These are phyloP conservation scores for Spisula solida DNA, from an alignment of 2,888 invertebrate genomes.

Conservation along the genomic window DNA sequence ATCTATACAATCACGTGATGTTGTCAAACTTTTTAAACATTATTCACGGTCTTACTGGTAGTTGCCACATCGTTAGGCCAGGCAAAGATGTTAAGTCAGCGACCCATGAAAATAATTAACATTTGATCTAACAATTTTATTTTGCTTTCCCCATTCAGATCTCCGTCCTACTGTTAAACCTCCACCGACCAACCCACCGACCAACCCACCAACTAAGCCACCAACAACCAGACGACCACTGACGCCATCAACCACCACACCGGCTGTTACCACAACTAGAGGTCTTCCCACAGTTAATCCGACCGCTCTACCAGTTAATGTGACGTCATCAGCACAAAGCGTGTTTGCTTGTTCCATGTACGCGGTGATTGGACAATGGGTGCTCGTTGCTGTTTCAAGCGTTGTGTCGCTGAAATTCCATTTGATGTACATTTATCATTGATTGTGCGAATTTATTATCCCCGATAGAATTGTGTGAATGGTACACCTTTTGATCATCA, in stretches of 20 bases:
- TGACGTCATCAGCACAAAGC: conserved; percentile 29
- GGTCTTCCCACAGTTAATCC: conserved; percentile 44
- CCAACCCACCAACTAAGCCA: background rate
- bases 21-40: no score
- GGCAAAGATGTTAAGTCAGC: no score
- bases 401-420: background rate
- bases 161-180: background rate
- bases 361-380: background rate
- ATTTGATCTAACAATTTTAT: no score
- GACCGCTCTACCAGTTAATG: conserved; percentile 20
- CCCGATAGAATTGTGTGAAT: background rate
- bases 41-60: no score
- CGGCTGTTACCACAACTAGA: background rate
- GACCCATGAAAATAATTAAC: no score
- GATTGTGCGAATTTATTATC: background rate
- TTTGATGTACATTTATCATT: background rate
- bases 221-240: background rate
- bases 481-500: background rate
- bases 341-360: background rate
- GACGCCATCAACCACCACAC: conserved; percentile 6
- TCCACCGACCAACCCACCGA: background rate
- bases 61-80: no score
- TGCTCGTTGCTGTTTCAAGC: background rate
- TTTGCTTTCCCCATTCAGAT: background rate
- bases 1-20: no score